Conservation (phyloP, 1,140 invertebrate species). For the Belonocnema kinseyi region DNA sequence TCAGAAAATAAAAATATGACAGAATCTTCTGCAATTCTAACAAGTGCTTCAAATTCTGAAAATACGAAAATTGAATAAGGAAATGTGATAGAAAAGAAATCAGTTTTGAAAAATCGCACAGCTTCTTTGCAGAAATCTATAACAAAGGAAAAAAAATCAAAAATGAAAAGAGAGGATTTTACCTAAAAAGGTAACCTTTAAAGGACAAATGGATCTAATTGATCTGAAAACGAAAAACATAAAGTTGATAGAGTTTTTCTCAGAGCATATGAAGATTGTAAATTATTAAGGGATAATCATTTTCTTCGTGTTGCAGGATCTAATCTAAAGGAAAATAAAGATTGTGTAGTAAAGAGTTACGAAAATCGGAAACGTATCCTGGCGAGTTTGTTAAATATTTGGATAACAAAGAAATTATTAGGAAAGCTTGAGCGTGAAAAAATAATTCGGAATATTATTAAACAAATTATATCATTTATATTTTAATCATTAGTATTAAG, state of each 20-base stretch:
- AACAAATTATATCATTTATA: no score
- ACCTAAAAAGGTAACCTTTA: no score
- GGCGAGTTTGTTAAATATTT: background rate
- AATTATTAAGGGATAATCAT: background rate
- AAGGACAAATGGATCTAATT: background rate
- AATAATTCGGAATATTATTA: no score
- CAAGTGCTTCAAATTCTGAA: background rate
- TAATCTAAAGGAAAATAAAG: background rate
- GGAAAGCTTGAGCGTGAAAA: background rate
- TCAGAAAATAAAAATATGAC: no score
- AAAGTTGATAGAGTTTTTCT: background rate
- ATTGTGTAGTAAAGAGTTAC: constrained; percentile 20
- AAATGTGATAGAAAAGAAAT: background rate
- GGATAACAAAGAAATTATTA: background rate
- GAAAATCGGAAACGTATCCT: background rate
- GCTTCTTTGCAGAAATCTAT: background rate
- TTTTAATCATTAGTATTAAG: no score
- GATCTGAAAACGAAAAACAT: background rate
- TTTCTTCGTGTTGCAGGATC: background rate
- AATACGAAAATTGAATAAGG: background rate
- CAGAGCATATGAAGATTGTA: constrained; percentile 3
- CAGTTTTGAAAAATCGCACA: background rate
- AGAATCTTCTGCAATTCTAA: background rate
- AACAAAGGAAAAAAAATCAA: background rate
- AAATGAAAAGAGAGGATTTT: no score